Percentiles rank a stretch among this genome's conserved stretches.
These are phyloP conservation scores for Tetraneura akinire DNA, from an alignment of 1,140 invertebrate genomes.

Conservation along the genomic window DNA sequence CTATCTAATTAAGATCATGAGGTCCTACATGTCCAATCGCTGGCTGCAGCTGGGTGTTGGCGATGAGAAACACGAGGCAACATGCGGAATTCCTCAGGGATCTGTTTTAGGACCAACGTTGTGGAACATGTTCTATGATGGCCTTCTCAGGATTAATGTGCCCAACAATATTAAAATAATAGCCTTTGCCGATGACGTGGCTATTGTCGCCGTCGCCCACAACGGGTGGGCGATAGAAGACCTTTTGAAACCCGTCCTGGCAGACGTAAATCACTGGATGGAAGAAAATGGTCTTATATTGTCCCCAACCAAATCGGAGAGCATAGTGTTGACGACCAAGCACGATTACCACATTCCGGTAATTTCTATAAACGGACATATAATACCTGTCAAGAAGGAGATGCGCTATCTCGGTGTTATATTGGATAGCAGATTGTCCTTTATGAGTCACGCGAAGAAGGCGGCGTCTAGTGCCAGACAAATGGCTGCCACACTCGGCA, in stretches of 20 bases:
- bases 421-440: background rate
- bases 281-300: background rate
- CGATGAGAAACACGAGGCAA: too few relatives aligned
- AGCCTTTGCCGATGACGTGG: constrained; percentile 28
- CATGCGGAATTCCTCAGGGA: too few relatives aligned
- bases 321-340: background rate
- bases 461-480: background rate
- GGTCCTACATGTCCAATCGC: background rate
- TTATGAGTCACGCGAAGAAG: background rate
- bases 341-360: background rate
- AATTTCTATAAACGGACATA: background rate
- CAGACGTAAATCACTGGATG: background rate
- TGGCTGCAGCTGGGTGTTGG: too few relatives aligned
- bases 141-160: background rate
- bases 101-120: background rate
- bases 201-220: background rate
- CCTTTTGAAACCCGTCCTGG: background rate
- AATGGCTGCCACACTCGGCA: constrained; percentile 56
- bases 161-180: background rate
- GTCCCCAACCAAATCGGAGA: background rate
- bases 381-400: background rate
- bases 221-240: background rate
- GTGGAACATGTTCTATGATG: constrained; percentile 27
- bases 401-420: background rate
- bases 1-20: constrained; percentile 11